Conservation (phyloP, 2,113 vertebrate species). For the Piliocolobus tephrosceles region DNA sequence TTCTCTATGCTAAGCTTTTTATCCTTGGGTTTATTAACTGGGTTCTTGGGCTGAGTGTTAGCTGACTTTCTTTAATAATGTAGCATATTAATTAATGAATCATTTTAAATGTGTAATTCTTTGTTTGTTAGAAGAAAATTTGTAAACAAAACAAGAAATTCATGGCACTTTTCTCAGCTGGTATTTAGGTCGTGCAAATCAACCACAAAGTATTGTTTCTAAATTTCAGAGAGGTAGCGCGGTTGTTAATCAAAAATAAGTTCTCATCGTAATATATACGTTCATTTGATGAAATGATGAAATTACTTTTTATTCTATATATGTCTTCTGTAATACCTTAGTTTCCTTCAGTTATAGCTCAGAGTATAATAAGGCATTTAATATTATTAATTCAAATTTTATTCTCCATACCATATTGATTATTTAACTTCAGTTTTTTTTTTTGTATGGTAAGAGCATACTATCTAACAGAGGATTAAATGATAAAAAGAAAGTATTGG, state of each 20-base stretch:
- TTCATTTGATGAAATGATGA: neutral
- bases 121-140: neutral
- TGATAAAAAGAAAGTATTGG: neutral
- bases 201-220: neutral
- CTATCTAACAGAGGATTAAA: neutral
- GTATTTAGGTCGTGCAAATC: neutral
- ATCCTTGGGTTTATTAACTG: neutral
- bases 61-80: neutral
- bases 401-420: neutral
- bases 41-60: neutral
- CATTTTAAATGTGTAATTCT: neutral
- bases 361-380: neutral
- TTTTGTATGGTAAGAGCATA: neutral
- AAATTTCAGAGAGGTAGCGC: neutral
- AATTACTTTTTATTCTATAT: neutral
- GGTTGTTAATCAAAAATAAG: neutral
- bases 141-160: neutral
- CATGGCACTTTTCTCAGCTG: neutral
- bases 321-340: neutral
- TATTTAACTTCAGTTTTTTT: constrained; percentile 38
- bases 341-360: constrained; percentile 37
- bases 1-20: neutral
- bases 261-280: neutral
- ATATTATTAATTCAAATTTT: neutral
- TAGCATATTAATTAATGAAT: neutral